Conservation (phyloP, 2,113 vertebrate genomes). For the Sula dactylatra region DNA sequence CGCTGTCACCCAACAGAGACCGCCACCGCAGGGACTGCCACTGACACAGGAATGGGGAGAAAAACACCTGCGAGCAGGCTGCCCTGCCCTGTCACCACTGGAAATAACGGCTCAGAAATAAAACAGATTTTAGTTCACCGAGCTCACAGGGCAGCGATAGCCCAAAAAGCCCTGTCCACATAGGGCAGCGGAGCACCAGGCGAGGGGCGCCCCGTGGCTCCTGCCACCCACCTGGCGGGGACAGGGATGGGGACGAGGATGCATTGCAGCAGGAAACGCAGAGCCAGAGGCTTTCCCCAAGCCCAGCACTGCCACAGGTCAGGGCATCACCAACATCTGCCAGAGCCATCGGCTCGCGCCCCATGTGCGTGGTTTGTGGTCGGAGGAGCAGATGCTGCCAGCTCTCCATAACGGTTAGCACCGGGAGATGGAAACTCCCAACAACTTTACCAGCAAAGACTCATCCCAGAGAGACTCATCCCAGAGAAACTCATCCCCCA, state of each 20-base stretch:
- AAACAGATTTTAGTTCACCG: rapidly evolving
- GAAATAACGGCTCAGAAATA: background rate
- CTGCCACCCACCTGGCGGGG: background rate
- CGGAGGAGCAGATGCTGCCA: background rate
- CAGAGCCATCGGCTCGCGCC: background rate
- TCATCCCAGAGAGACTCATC: background rate
- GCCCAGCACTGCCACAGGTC: background rate
- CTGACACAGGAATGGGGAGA: rapidly evolving
- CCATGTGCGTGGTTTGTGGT: rapidly evolving
- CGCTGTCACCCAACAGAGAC: background rate
- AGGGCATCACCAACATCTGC: rapidly evolving
- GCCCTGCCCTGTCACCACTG: rapidly evolving
- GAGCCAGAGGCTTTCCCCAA: background rate
- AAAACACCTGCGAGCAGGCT: rapidly evolving
- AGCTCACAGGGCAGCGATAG: rapidly evolving
- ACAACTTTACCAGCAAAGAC: background rate
- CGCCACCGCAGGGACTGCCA: background rate
- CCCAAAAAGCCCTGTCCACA: rapidly evolving
- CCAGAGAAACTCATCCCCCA: background rate
- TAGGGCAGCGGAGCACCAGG: rapidly evolving
- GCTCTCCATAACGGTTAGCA: rapidly evolving
- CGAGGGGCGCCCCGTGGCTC: background rate
- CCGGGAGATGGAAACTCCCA: background rate
- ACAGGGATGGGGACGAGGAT: background rate
- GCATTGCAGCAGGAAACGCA: background rate